These are phyloP conservation scores for Falco columbarius DNA, from an alignment of 2,797 vertebrate species.

Conservation along the genomic window DNA sequence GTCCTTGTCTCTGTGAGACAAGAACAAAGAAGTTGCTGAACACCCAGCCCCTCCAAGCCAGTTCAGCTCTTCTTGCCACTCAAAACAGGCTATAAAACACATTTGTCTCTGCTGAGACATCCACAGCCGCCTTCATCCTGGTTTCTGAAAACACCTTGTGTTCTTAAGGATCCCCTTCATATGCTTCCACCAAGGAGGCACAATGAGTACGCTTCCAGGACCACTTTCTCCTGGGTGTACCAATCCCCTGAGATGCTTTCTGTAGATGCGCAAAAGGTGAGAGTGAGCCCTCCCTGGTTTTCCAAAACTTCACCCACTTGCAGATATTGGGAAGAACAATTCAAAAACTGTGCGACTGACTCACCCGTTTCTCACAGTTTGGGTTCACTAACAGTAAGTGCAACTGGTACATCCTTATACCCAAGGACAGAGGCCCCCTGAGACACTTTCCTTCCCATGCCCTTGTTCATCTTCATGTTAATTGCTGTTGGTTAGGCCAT, in stretches of 20 bases:
- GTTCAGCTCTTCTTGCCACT: background rate
- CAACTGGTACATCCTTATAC: background rate
- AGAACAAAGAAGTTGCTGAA: background rate
- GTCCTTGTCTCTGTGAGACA: background rate
- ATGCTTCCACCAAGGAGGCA: background rate
- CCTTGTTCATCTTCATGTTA: background rate
- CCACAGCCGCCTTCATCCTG: background rate
- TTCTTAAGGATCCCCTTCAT: background rate
- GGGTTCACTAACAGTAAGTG: background rate
- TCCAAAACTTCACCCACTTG: background rate
- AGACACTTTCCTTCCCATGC: background rate
- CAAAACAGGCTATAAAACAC: background rate
- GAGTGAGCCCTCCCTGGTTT: fast-evolving
- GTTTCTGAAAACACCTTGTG: background rate
- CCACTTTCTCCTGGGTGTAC: background rate
- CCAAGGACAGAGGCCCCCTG: background rate
- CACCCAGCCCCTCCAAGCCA: fast-evolving
- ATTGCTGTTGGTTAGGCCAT: background rate
- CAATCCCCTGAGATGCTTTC: background rate
- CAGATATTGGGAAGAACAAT: background rate
- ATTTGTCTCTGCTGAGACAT: background rate
- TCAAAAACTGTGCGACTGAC: background rate
- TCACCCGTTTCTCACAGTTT: background rate
- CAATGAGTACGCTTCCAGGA: background rate
- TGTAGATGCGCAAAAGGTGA: background rate